Conservation (phyloP, 2,113 vertebrate genomes). For the mouse (Mus musculus) region GRCm39 chrX:104031001-104031500, state of each 20-base stretch:
- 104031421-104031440: neutral
- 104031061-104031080: neutral
- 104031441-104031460: neutral
- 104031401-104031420: neutral
- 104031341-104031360: neutral
- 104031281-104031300: neutral
- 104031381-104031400: neutral
- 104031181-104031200: neutral
- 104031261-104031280: neutral
- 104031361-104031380: neutral
- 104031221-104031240: neutral
- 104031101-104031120: constrained; percentile 15
- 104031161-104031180: neutral
- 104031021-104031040: neutral
- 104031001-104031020: neutral
- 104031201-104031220: neutral
- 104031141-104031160: neutral
- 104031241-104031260: neutral
- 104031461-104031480: neutral
- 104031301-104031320: neutral
- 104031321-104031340: neutral
- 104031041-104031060: neutral
- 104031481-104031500: neutral
- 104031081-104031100: neutral
- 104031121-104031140: neutral